Evolutionary conservation across 2,797 vertebrate species (phyloP).

Genomic region (Silurus lanzhouensis): DNA sequence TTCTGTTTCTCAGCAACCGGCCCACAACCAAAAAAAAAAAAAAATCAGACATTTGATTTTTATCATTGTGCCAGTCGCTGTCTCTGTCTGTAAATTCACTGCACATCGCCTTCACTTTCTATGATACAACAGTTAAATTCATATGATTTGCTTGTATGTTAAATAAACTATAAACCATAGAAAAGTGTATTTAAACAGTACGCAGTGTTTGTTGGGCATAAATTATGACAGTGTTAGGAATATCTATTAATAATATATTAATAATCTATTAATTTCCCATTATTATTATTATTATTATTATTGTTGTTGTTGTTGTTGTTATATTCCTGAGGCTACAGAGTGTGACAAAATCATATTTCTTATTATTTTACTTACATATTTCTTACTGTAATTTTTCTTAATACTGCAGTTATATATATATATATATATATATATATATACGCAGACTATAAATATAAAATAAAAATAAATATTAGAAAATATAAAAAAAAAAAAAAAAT

Average conservation of each 20-base stretch:
- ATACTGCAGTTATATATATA: not conserved
- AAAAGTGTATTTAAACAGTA: not conserved
- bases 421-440: no score
- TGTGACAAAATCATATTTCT: not conserved
- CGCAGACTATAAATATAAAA: no score
- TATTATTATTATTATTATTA: not conserved
- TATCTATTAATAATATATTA: no score
- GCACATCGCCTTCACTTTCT: not conserved
- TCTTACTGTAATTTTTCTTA: not conserved
- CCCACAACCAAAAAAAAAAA: conserved; percentile 61
- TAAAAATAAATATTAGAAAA: no score
- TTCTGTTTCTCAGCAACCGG: conserved; percentile 51
- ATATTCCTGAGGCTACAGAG: not conserved
- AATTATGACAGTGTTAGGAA: not conserved
- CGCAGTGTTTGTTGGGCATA: not conserved
- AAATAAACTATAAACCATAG: not conserved
- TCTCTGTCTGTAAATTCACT: not conserved
- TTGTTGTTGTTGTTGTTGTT: not conserved
- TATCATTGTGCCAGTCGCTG: conserved; percentile 2
- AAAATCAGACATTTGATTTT: conserved; percentile 53
- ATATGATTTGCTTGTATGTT: not conserved
- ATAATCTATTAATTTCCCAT: not conserved
- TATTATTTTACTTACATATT: not conserved
- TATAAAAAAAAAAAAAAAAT: no score
- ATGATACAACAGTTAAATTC: no score